Base-by-base conservation (phyloP, 2,797 vertebrate species). In the Parambassis ranga region DNA sequence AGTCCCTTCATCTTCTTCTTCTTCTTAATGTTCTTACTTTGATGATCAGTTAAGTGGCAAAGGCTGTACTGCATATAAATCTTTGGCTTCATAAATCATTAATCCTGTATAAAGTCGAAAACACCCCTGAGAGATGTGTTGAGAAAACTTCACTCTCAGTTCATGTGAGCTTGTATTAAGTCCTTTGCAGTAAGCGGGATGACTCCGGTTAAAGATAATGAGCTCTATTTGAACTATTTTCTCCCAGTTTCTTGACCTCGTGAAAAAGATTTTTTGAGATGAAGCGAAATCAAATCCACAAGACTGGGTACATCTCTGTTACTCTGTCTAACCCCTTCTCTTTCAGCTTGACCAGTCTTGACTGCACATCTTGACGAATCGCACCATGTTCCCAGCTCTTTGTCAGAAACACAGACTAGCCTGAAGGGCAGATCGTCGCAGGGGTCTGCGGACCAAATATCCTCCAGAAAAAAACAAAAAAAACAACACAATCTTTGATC, bases 61-160 rank as follows among this genome's bases (percentile, higher is more conserved):
- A 44, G 47, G 44, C 51, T 65, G 64, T 13, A 23, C 69, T 44
- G 63, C 71, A 77, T 72, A 64, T 49, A 53, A 68, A 81, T 72
- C 28, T 16, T 35, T 38, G 37, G 39, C 41, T 50, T 47, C 10
- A 71, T 77, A 63, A 81, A 72, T 65, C 55, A 75, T 67, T 72
- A 23, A 77, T 73, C 43, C 35, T 32, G 36, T 30, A 31, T 73
- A 28, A 52, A 37, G 39, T 47, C 33, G 47, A 31, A 44, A 51
- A 30, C 46, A 23, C 42, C 56, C 43, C 20, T 33, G 33, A 72
- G 44, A 59, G 56, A 65, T 16, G 20, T 43, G 26, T 23, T 30
- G 38, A 58, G 32, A 62, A 42, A 28, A 63, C 46, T 19, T 20
- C 13, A 28, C 19, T 65, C 62, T 63, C 58, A 2, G 6, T 16